These are phyloP conservation scores for Littorina saxatilis DNA, from an alignment of 1,140 invertebrate genomes.

Conservation along the genomic window DNA sequence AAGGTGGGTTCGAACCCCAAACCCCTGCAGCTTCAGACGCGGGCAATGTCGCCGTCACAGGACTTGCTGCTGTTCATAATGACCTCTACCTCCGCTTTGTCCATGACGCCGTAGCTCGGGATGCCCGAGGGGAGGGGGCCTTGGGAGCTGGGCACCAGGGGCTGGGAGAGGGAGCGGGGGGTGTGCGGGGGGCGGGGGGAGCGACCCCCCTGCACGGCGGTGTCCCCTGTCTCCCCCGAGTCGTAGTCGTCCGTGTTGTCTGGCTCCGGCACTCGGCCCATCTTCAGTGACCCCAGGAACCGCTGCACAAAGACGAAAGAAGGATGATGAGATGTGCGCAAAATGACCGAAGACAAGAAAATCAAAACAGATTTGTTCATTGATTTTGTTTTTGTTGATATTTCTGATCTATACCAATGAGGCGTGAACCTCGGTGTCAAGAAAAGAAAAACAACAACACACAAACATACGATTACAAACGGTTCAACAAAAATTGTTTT, in stretches of 20 bases:
- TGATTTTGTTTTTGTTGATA: too few relatives aligned
- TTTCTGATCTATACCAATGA: too few relatives aligned
- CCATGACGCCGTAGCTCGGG: slow-evolving; percentile 10
- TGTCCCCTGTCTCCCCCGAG: slow-evolving; percentile 62
- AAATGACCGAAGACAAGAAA: too few relatives aligned
- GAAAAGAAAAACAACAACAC: too few relatives aligned
- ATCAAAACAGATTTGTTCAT: too few relatives aligned
- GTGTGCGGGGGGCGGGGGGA: slow-evolving; percentile 25
- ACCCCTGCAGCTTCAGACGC: slow-evolving; percentile 33
- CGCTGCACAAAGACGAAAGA: too few relatives aligned
- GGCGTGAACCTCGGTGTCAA: too few relatives aligned
- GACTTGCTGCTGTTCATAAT: slow-evolving; percentile 42
- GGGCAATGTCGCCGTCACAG: slow-evolving; percentile 40
- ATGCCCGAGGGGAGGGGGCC: background rate
- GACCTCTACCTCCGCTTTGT: slow-evolving; percentile 48
- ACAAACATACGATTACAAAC: too few relatives aligned
- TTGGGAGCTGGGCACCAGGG: slow-evolving; percentile 30
- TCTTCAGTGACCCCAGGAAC: slow-evolving; percentile 56
- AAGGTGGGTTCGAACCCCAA: too few relatives aligned
- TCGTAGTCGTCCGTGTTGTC: slow-evolving; percentile 58
- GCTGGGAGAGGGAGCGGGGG: slow-evolving; percentile 14
- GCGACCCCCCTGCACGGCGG: slow-evolving; percentile 43
- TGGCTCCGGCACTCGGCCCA: slow-evolving; percentile 49
- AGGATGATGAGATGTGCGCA: too few relatives aligned
- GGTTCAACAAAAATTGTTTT: too few relatives aligned